Evolutionary conservation across 2,797 vertebrate genomes (phyloP).

Genomic region (Hipposideros larvatus): DNA sequence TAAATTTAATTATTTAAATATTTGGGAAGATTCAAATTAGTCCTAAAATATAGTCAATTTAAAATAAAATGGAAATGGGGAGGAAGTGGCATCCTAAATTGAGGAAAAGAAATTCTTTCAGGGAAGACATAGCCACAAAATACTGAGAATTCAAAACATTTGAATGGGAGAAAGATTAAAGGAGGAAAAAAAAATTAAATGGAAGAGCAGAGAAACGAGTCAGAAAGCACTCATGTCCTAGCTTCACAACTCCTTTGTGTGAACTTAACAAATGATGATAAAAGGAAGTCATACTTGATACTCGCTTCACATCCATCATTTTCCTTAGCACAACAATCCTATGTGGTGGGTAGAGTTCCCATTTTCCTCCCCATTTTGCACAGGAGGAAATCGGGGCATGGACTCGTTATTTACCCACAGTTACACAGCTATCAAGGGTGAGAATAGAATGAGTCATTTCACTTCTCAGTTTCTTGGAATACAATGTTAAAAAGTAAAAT

Average conservation of each 20-base stretch:
- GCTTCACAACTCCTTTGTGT: neutral
- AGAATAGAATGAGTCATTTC: neutral
- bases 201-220: neutral
- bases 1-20: constrained; percentile 10
- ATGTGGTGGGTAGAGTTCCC: neutral
- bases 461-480: neutral
- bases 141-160: neutral
- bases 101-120: neutral
- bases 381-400: neutral
- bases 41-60: neutral
- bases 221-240: neutral
- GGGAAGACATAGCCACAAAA: neutral
- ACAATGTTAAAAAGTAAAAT: neutral
- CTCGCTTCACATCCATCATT: neutral
- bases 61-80: constrained; percentile 38
- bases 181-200: neutral
- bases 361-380: neutral
- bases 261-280: neutral
- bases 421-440: neutral
- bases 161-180: neutral
- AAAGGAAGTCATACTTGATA: neutral
- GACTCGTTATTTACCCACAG: neutral
- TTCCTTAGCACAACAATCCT: neutral
- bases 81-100: neutral
- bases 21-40: neutral